Base-by-base conservation (phyloP, 2,113 vertebrate species). In the Sphyrna mokarran region DNA sequence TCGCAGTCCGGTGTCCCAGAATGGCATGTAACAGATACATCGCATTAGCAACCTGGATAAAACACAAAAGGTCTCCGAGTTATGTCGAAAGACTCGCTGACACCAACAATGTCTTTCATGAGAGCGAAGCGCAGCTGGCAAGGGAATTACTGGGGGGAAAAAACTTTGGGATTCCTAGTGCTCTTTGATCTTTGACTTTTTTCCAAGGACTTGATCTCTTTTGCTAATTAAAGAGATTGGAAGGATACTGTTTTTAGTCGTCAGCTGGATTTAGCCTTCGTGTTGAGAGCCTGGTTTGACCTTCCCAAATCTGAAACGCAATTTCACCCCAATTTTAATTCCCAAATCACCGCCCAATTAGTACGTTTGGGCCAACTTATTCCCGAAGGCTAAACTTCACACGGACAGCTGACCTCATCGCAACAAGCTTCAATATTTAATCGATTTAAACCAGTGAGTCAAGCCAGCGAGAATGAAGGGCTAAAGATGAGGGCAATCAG, bases 181-280 rank as follows among this genome's bases (percentile, higher is more conserved):
- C 69, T 95, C 69, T 95, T 95, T 95, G 94, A 95, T 95, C 94
- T 95, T 95, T 95, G 40, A 70, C 69, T 48, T 95, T 95, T 72
- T 95, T 66, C 20, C 68, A 95, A 95, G 94, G 68, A 26, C 69
- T 54, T 68, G 22, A 8, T 95, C 69, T 43, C 69, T 95, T 72
- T 26, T 43, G 40, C 94, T 95, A 95, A 95, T 95, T 95, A 72
- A 70, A 95, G 43, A 43, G 40, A 72, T 72, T 33, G 63, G 66
- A 94, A 22, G 68, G 66, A 94, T 94, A 69, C 91, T 11, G 69
- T 70, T 69, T 69, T 90, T 33, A 90, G 87, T 63, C 87, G 26
- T 94, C 68, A 23, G 33, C 91, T 69, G n/a, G 91, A 94, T 90
- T 90, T 90, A 93, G 33, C 8, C 61, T 23, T 37, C 22, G 61